Evolutionary conservation across 2,888 invertebrate species (phyloP).

Genomic region (Pterostichus madidus): DNA sequence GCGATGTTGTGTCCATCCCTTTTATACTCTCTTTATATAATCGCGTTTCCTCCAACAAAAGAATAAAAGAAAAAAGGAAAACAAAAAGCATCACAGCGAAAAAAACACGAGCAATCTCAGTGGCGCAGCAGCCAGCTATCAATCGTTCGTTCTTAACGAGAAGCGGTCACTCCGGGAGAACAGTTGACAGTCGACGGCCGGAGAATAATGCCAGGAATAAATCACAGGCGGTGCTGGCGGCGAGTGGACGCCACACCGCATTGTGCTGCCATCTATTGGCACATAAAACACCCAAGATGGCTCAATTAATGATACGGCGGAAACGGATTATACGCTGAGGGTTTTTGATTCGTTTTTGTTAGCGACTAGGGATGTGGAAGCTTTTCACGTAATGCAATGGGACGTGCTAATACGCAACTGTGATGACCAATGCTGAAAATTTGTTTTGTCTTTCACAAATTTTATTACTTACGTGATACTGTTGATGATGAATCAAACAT

Average conservation of each 20-base stretch:
- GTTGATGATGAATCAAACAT: too few species aligned
- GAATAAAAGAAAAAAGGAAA: slow-evolving; percentile 52
- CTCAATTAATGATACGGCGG: slow-evolving; percentile 55
- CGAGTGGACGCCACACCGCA: neutral
- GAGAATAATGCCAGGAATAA: slow-evolving; percentile 57
- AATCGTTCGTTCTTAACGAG: slow-evolving; percentile 55
- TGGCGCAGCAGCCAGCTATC: slow-evolving; percentile 37
- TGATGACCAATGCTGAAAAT: too few species aligned
- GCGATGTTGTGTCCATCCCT: slow-evolving; percentile 45
- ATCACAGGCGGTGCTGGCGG: slow-evolving; percentile 41
- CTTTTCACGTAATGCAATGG: slow-evolving; percentile 44
- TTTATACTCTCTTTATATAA: slow-evolving; percentile 56
- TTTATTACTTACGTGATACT: too few species aligned
- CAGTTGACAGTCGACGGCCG: slow-evolving; percentile 55
- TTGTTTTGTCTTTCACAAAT: too few species aligned
- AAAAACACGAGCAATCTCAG: slow-evolving; percentile 43
- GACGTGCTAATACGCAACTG: slow-evolving; percentile 1
- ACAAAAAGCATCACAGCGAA: slow-evolving; percentile 44
- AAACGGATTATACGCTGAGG: slow-evolving; percentile 54
- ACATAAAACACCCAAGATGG: slow-evolving; percentile 53
- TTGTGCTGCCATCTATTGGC: slow-evolving; percentile 57
- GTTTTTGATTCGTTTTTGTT: slow-evolving; percentile 55
- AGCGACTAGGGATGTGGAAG: neutral
- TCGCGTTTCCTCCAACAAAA: slow-evolving; percentile 53
- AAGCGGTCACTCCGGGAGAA: slow-evolving; percentile 25